phyloP scores from a whole-genome alignment of 2,113 vertebrate genomes.

The Lophura nycthemera region DNA sequence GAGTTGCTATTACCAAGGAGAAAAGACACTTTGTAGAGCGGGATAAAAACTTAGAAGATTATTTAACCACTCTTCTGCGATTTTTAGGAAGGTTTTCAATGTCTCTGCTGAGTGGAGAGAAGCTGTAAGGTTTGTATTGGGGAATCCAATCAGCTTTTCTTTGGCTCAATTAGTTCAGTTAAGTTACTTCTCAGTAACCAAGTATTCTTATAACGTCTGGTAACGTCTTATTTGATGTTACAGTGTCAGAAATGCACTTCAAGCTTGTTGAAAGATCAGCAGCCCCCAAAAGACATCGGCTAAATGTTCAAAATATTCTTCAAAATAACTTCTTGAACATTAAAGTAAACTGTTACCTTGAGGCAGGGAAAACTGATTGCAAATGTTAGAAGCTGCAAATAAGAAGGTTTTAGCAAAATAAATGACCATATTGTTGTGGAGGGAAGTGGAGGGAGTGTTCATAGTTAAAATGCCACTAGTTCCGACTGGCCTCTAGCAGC shows the following conservation, averaged over 20 bases:
- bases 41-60: background rate
- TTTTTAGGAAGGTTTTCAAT: background rate
- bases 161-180: background rate
- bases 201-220: background rate
- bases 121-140: background rate
- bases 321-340: background rate
- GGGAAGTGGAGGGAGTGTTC: background rate
- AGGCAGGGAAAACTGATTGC: background rate
- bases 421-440: background rate
- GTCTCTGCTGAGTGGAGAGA: background rate
- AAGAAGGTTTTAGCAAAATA: background rate
- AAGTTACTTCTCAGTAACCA: background rate
- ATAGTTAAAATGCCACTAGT: background rate
- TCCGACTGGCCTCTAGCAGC: background rate
- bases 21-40: background rate
- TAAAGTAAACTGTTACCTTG: background rate
- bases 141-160: background rate
- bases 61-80: background rate
- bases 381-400: background rate
- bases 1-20: background rate
- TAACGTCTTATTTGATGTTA: background rate
- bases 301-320: background rate
- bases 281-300: background rate
- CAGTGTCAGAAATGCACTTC: background rate
- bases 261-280: background rate